phyloP scores from a whole-genome alignment of 2,888 invertebrate genomes.

The Nomada hirtipes region DNA sequence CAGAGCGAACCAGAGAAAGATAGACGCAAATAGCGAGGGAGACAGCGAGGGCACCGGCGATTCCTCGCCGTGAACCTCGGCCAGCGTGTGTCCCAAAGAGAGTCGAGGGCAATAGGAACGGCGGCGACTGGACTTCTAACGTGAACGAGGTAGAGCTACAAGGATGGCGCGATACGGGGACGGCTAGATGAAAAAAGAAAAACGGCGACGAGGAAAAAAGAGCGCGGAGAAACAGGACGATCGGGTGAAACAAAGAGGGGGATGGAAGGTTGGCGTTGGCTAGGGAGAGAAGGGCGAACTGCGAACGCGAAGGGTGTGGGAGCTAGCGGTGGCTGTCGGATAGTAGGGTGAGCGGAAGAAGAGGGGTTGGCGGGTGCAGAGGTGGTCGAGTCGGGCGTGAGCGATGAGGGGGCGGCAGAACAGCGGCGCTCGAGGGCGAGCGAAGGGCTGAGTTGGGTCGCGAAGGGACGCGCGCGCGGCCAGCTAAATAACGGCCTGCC shows the following conservation, averaged over 20 bases:
- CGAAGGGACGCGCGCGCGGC: slow-evolving; percentile 79
- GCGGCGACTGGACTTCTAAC: slow-evolving; percentile 13
- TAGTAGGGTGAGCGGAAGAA: slow-evolving; percentile 49
- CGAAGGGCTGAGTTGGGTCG: slow-evolving; percentile 77
- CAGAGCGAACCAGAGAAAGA: slow-evolving; percentile 23
- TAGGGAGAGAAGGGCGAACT: slow-evolving; percentile 52
- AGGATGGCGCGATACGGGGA: slow-evolving; percentile 12
- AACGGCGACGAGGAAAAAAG: neutral
- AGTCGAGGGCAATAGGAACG: slow-evolving; percentile 40
- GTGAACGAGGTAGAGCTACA: neutral
- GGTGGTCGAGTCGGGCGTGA: slow-evolving; percentile 66
- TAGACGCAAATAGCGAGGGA: slow-evolving; percentile 1
- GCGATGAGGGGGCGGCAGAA: slow-evolving; percentile 71
- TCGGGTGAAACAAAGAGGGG: slow-evolving; percentile 49
- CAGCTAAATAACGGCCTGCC: slow-evolving; percentile 80
- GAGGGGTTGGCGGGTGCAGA: slow-evolving; percentile 70
- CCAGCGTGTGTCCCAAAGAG: slow-evolving; percentile 58
- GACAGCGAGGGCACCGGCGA: slow-evolving; percentile 45
- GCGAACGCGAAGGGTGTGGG: slow-evolving; percentile 47
- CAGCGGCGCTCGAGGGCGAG: slow-evolving; percentile 73
- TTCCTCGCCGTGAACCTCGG: slow-evolving; percentile 40
- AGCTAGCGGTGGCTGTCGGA: slow-evolving; percentile 56
- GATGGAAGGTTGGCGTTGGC: slow-evolving; percentile 52
- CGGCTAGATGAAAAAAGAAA: slow-evolving; percentile 20
- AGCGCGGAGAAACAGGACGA: slow-evolving; percentile 23